Base-by-base conservation (phyloP, 2,888 invertebrate species). In the Oithona nana region DNA sequence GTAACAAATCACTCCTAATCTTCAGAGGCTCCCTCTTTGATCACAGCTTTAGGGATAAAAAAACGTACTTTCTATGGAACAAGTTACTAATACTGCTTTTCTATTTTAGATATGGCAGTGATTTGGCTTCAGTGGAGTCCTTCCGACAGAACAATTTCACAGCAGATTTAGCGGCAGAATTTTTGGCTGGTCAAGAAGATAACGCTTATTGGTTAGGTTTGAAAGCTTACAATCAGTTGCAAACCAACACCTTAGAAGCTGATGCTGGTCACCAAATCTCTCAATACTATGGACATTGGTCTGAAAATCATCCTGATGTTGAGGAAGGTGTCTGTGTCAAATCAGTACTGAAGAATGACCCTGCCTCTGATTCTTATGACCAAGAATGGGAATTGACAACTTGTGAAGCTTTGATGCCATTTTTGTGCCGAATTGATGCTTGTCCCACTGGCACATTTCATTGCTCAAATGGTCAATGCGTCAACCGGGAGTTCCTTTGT, bases 341-440 rank as follows among this genome's bases (percentile, higher is more conserved):
- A n/a, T 61, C 54, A 3, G 54, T 54, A 20, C 28, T 61, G 20
- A 59, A 28, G 24, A 8, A 48, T 28, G 24, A 11, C 49, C 39
- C 39, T 52, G n/a, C 6, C 8, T 13, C 8, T 24, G 20, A 66
- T 59, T 80, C 82, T 68, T 82, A 83, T 64, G 79, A 78, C 66
- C 90, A 92, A 74, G 88, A 88, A 64, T 95, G 95, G 95, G 84
- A 88, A 72, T 77, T 95, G 65, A 88, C 88, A 63, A 90, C 92
- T 30, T 95, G 95, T 73, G 94, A 94, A 77, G 84, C 87, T 62
- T 79, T 95, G 59, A 77, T 93, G 69, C 93, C 93, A 28, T 95
- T 95, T 74, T 86, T 94, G 82, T 95, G 95, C 72, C 82, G 86
- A 71, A 80, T 89, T 28, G 80, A 81, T 67, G 93, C 94, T 59